Evolutionary conservation across 2,113 vertebrate genomes (phyloP).

Genomic region (Sturnus vulgaris): DNA sequence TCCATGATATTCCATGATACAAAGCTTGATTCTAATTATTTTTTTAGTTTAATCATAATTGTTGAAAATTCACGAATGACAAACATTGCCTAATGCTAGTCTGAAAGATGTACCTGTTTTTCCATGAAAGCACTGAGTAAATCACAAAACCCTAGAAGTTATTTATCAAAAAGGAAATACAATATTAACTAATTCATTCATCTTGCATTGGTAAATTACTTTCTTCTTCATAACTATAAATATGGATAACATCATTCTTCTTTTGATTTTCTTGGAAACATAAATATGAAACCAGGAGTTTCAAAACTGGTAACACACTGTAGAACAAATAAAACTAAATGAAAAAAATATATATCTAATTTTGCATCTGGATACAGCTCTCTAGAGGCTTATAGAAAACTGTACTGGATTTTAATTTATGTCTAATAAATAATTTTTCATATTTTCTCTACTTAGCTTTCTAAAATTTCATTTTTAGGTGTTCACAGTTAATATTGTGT

Average conservation of each 20-base stretch:
- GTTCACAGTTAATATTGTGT: neutral
- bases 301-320: neutral
- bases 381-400: neutral
- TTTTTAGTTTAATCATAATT: neutral
- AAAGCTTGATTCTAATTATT: neutral
- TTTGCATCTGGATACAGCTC: neutral
- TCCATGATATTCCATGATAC: neutral
- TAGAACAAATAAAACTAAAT: neutral
- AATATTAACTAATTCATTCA: neutral
- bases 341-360: neutral
- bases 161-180: neutral
- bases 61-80: neutral
- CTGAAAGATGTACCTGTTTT: neutral
- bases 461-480: neutral
- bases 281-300: neutral
- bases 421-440: neutral
- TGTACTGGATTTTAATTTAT: neutral
- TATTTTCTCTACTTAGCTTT: neutral
- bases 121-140: neutral
- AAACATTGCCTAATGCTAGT: neutral
- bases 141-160: neutral
- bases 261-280: neutral
- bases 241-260: neutral
- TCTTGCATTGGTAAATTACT: neutral
- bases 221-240: neutral